Conservation (phyloP, 2,888 invertebrate genomes). For the Ganaspis brasiliensis region DNA sequence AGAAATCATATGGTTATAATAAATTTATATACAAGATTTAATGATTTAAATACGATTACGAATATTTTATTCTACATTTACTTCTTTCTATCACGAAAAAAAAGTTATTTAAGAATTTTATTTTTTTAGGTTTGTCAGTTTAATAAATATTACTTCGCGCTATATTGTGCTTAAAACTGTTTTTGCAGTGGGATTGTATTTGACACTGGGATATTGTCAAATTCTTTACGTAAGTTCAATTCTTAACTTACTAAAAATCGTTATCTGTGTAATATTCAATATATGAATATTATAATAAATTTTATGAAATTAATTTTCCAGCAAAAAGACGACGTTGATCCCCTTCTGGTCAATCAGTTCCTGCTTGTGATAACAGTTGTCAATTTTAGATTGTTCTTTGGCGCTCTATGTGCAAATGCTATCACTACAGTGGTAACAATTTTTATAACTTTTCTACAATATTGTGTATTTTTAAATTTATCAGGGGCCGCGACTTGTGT, state of each 20-base stretch:
- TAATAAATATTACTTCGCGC: constrained; percentile 5
- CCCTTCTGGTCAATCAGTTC: background rate
- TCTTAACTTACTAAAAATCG: background rate
- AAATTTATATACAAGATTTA: no score
- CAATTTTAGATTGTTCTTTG: constrained; percentile 1
- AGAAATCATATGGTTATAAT: constrained; percentile 26
- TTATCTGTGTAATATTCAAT: no score
- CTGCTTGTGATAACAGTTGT: constrained; percentile 11
- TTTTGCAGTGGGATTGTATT: constrained; percentile 2
- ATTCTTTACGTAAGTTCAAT: constrained; percentile 8
- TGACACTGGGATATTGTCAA: constrained; percentile 8
- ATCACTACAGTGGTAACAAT: background rate
- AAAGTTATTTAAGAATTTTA: background rate
- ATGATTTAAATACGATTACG: no score
- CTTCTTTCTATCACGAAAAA: no score
- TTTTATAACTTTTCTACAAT: no score
- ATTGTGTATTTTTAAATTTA: no score
- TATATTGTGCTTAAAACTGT: constrained; percentile 5
- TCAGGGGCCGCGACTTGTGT: no score
- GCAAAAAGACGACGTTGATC: background rate
- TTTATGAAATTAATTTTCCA: background rate
- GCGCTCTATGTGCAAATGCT: constrained; percentile 2
- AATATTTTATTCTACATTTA: no score
- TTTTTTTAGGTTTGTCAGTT: background rate
- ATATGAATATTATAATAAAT: background rate